A percentile compares a stretch with the other conserved stretches of the same genome.
phyloP scores from a whole-genome alignment of 2,797 vertebrate species.

The Eurystomus glaucurus region DNA sequence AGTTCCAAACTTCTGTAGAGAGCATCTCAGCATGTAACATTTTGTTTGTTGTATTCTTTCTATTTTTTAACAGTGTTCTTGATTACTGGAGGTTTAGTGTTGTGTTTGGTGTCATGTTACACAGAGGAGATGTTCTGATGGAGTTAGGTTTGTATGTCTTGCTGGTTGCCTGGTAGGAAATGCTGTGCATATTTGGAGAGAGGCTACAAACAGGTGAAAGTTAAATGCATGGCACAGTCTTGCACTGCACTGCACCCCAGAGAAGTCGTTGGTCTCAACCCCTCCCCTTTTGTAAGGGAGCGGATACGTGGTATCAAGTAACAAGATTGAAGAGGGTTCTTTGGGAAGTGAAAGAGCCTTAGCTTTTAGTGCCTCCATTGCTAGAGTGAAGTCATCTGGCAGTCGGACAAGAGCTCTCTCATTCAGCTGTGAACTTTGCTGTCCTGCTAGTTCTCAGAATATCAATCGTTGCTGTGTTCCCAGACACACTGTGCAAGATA shows the following conservation, averaged over 20 bases:
- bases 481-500: not conserved
- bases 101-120: not conserved
- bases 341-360: not conserved
- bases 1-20: not conserved
- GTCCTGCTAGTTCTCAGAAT: not conserved
- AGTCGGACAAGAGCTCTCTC: not conserved
- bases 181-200: rapidly evolving
- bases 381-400: conserved; percentile 33
- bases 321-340: not conserved
- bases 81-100: not conserved
- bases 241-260: not conserved
- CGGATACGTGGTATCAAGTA: not conserved
- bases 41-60: not conserved
- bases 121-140: not conserved
- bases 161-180: not conserved
- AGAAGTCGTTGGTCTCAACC: not conserved
- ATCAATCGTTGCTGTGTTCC: not conserved
- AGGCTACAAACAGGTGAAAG: rapidly evolving
- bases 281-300: not conserved
- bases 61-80: not conserved
- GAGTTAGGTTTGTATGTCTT: not conserved
- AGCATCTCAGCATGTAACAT: not conserved
- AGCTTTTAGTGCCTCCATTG: not conserved
- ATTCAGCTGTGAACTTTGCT: not conserved
- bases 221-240: not conserved